Base-by-base conservation (phyloP, 2,797 vertebrate genomes). In the Balearica regulorum region DNA sequence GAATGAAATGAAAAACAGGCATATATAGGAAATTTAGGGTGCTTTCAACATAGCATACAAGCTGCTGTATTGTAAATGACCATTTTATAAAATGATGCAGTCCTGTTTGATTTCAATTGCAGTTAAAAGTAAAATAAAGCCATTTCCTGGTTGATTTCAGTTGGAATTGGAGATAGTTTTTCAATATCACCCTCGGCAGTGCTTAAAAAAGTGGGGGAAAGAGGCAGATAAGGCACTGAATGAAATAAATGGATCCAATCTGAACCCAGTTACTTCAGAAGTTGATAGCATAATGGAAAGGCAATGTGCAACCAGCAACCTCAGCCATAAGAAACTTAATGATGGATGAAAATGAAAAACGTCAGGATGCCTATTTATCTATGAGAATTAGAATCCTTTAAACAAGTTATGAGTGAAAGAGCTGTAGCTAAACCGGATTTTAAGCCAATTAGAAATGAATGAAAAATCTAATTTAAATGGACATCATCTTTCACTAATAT, bases 81-180 rank as follows among this genome's bases (percentile, higher is more conserved):
- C 57, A 53, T 94, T 96, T 95, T 89, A 91, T 89, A 94, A 97
- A 97, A 97, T 86, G 88, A 95, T 95, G 90, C 90, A 97, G 96
- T 95, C 94, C 62, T 96, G 87, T 95, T 97, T 97, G 96, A 93
- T 90, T 96, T 97, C 33, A 62, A 92, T 96, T 12, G 18, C 96
- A 96, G 96, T 95, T 97, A 97, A 97, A 97, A 97, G 96, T 98
- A 98, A 98, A 98, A 98, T 97, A 98, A 98, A 98, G 97, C 94
- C 90, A 98, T 98, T 98, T 98, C 97, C 96, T 87, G 87, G 92
- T 97, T 98, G 98, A 98, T 98, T 98, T 97, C 97, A 95, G 97
- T 96, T 96, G 94, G 90, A 97, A 97, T 97, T 97, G 93, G 94
- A 97, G 92, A 95, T 94, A 89, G 91, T 93, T 98, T 97, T 97